Evolutionary conservation across 2,113 vertebrate species (phyloP).

Genomic region (Engraulis encrasicolus): DNA sequence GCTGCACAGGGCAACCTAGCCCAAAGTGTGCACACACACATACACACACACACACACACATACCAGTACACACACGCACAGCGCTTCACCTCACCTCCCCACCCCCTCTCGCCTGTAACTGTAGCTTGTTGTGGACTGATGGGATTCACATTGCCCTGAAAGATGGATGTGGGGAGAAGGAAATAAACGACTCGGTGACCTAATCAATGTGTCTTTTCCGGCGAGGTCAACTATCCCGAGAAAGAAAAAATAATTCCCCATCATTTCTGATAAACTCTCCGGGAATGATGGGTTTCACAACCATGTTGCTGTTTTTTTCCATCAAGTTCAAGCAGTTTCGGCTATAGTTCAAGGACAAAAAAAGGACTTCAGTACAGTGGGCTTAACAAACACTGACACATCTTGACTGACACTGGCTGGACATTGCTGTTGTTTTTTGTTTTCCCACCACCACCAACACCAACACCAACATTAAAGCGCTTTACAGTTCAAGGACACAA

Average conservation of each 20-base stretch:
- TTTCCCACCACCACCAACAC: too few relatives aligned
- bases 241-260: background rate
- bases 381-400: background rate
- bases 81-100: background rate
- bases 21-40: background rate
- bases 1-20: background rate
- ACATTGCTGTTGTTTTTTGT: too few relatives aligned
- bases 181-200: constrained; percentile 17
- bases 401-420: too few relatives aligned
- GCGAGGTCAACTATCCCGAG: background rate
- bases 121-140: constrained; percentile 12
- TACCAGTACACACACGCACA: background rate
- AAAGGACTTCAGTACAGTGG: background rate
- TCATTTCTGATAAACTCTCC: background rate
- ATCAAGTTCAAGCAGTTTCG: background rate
- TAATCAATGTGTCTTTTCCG: constrained; percentile 16
- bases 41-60: background rate
- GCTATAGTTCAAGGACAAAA: background rate
- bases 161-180: constrained; percentile 41
- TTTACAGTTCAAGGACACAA: too few relatives aligned
- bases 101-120: too few relatives aligned
- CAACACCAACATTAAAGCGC: too few relatives aligned
- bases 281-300: background rate
- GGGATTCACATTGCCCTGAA: constrained; percentile 32
- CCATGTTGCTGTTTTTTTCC: background rate